Evolutionary conservation across 2,113 vertebrate genomes (phyloP), one percentile per base, ranked within the genome.

Genomic region (Tylochromis polylepis): DNA sequence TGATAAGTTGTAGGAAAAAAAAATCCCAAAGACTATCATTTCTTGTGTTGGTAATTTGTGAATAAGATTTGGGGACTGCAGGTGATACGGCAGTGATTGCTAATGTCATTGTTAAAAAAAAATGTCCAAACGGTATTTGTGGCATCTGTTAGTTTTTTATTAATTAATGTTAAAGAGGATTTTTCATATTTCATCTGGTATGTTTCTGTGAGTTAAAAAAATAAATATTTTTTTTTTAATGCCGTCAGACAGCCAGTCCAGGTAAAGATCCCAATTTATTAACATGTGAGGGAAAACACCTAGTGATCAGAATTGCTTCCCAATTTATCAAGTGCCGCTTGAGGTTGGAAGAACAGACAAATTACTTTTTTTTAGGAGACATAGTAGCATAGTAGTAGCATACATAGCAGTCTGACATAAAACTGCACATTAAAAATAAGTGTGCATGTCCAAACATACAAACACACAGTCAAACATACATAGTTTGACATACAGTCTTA

Each of bases 1-100:
- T 29, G 0, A 49, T 18, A 75, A 11, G 15, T 49, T 29, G 15
- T 43, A 18, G 8, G 2, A 24, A 41, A 3, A 22, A 10, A 2
- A 7, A n/a, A n/a, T n/a, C n/a, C n/a, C n/a, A n/a, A n/a, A n/a
- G n/a, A n/a, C n/a, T n/a, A 36, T 1, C 1, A 3, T 5, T 41
- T 70, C 16, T 29, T 75, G 22, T 18, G 5, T 10, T 46, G 67
- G 41, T 72, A 29, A 29, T 72, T 72, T 75, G 67, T 72, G 22
- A 0, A 72, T 7, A 72, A 49, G 15, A 18, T 49, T 75, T 49
- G 0, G 5, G 41, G 15, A 72, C 46, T 11, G 22, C 10, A 27
- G 15, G 3, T 27, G 41, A 29, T 49, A 46, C 49, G 22, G 67
- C 67, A 29, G 36, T 27, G 41, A 72, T 11, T 46, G 1, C 8